A percentile compares a stretch with the other conserved stretches of the same genome.
Conservation (phyloP, 2,113 vertebrate genomes). For the Desmodus rotundus region DNA sequence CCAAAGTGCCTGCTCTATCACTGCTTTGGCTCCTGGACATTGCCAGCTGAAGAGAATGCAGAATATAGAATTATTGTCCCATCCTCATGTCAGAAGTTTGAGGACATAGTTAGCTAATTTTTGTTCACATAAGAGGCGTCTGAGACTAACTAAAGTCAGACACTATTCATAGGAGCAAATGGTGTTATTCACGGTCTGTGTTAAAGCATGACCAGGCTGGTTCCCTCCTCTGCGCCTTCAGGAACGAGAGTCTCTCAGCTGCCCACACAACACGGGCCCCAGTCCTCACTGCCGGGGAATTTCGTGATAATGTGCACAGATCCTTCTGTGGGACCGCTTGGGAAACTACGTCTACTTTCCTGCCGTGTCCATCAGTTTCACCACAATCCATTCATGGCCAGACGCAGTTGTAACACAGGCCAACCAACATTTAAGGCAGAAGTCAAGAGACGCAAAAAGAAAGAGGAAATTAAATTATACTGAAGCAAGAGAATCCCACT, state of each 20-base stretch:
- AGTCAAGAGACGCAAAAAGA: neutral
- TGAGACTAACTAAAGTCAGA: slow-evolving; percentile 53
- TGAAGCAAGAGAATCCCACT: neutral
- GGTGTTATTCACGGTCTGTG: slow-evolving; percentile 31
- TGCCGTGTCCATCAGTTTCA: neutral
- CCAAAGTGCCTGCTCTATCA: neutral
- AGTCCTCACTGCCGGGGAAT: neutral
- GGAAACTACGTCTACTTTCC: neutral
- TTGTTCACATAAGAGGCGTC: neutral
- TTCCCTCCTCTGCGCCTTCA: neutral
- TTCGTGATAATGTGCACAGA: neutral
- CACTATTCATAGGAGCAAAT: neutral
- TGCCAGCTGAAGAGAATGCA: neutral
- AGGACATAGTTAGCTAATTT: slow-evolving; percentile 22
- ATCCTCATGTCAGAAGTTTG: neutral
- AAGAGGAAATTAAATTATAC: neutral
- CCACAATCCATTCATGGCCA: neutral
- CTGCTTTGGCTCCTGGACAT: neutral
- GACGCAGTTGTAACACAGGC: neutral
- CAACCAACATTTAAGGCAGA: neutral
- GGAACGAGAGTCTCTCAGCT: neutral
- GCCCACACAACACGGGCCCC: neutral
- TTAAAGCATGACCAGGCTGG: slow-evolving; percentile 54
- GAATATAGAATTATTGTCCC: neutral
- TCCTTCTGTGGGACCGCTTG: neutral